A percentile compares a stretch with the other conserved stretches of the same genome.
These are phyloP conservation scores for Alloplasta piceator DNA, from an alignment of 2,888 invertebrate species.

Conservation along the genomic window DNA sequence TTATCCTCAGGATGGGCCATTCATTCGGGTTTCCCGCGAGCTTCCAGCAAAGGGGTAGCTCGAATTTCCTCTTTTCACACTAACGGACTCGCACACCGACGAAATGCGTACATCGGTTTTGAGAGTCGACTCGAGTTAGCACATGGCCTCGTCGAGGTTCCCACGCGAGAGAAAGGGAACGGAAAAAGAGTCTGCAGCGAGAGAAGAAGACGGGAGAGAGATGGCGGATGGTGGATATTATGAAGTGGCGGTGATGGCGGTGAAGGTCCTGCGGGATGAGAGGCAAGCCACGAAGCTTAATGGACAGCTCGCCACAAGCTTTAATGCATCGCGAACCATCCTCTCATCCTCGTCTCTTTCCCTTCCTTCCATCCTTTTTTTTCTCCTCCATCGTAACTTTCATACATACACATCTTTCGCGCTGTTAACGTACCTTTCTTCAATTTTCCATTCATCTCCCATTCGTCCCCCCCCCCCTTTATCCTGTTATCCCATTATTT, in stretches of 20 bases:
- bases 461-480: slow-evolving; percentile 27
- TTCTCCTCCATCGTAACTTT: not conserved
- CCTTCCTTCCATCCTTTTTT: not conserved
- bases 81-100: not conserved
- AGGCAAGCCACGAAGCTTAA: slow-evolving; percentile 68
- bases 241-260: slow-evolving; percentile 57
- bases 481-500: slow-evolving; percentile 66
- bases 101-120: slow-evolving; percentile 6
- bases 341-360: slow-evolving; percentile 9
- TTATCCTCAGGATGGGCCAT: slow-evolving; percentile 33
- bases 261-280: slow-evolving; percentile 62
- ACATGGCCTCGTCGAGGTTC: slow-evolving; percentile 50
- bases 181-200: slow-evolving; percentile 32
- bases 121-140: slow-evolving; percentile 55
- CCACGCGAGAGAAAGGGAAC: not conserved
- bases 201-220: slow-evolving; percentile 1
- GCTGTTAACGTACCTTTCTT: not conserved
- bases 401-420: not conserved
- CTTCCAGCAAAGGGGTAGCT: slow-evolving; percentile 26
- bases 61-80: slow-evolving; percentile 50
- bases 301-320: slow-evolving; percentile 70
- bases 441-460: slow-evolving; percentile 1
- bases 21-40: slow-evolving; percentile 33
- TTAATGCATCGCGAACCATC: slow-evolving; percentile 69
- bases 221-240: slow-evolving; percentile 43